Evolutionary conservation across 2,888 invertebrate species (phyloP).

Genomic region (Aspidiotus destructor): DNA sequence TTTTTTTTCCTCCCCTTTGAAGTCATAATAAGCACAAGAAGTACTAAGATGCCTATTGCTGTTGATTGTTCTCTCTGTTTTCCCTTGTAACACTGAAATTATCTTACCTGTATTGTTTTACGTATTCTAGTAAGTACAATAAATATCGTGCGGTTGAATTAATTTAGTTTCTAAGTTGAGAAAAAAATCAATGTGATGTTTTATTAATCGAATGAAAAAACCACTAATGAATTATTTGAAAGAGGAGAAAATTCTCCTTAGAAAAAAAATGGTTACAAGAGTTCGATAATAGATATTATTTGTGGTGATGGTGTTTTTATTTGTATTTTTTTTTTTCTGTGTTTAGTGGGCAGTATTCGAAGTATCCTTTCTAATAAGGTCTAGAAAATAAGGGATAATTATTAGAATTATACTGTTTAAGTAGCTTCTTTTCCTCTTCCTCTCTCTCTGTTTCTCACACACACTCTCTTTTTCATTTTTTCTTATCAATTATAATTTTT

Average conservation of each 20-base stretch:
- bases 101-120: too few species aligned
- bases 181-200: constrained; percentile 28
- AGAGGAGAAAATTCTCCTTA: constrained; percentile 7
- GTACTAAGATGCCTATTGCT: too few species aligned
- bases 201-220: constrained; percentile 16
- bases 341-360: constrained; percentile 31
- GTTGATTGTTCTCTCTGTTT: too few species aligned
- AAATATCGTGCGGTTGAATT: constrained; percentile 22
- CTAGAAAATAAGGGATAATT: constrained; percentile 12
- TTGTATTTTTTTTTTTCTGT: constrained; percentile 20
- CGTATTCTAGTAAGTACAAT: background rate
- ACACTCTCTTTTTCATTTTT: too few species aligned
- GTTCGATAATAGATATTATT: constrained; percentile 24
- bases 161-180: constrained; percentile 29
- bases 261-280: background rate
- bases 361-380: constrained; percentile 26
- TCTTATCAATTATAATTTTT: background rate
- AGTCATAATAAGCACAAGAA: background rate
- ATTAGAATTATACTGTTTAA: constrained; percentile 23
- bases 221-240: constrained; percentile 1
- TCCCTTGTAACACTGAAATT: too few species aligned
- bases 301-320: constrained; percentile 31
- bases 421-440: constrained; percentile 15
- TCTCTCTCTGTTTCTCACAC: background rate
- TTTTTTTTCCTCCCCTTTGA: constrained; percentile 3